Conservation (phyloP, 2,113 vertebrate species). For the Coptodon bakossiorum region DNA sequence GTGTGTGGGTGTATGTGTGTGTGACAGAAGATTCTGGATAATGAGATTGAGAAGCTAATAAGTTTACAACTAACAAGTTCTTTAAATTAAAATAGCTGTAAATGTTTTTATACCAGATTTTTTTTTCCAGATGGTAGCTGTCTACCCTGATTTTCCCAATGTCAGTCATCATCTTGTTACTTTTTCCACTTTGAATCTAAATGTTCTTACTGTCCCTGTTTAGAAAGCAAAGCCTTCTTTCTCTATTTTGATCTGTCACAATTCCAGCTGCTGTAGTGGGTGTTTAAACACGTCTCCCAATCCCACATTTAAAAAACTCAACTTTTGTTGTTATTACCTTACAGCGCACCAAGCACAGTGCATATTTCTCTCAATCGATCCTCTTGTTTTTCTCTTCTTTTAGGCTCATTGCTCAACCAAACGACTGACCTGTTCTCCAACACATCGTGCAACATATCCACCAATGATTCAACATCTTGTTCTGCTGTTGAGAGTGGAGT, state of each 20-base stretch:
- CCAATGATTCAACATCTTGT: constrained; percentile 66
- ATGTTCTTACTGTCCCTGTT: neutral
- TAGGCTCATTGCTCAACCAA: constrained; percentile 75
- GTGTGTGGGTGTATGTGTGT: neutral
- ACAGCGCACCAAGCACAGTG: neutral
- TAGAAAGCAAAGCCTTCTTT: neutral
- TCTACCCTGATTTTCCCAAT: neutral
- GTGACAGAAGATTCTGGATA: neutral
- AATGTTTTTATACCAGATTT: neutral
- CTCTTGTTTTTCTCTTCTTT: neutral
- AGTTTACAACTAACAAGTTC: accelerated
- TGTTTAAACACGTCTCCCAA: accelerated
- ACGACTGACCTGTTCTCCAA: constrained; percentile 71
- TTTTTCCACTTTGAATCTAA: accelerated
- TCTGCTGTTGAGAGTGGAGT: constrained; percentile 38
- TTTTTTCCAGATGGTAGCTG: neutral
- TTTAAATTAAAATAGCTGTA: neutral
- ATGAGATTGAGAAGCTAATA: accelerated
- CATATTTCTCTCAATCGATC: neutral
- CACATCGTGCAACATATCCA: constrained; percentile 72
- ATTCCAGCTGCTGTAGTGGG: neutral
- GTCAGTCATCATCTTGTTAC: neutral
- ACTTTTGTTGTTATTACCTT: accelerated
- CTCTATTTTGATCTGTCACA: neutral
- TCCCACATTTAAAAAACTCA: accelerated